Percentiles rank a stretch among this genome's conserved stretches.
Evolutionary conservation across 2,888 invertebrate genomes (phyloP).

Genomic region (Thereva unica): DNA sequence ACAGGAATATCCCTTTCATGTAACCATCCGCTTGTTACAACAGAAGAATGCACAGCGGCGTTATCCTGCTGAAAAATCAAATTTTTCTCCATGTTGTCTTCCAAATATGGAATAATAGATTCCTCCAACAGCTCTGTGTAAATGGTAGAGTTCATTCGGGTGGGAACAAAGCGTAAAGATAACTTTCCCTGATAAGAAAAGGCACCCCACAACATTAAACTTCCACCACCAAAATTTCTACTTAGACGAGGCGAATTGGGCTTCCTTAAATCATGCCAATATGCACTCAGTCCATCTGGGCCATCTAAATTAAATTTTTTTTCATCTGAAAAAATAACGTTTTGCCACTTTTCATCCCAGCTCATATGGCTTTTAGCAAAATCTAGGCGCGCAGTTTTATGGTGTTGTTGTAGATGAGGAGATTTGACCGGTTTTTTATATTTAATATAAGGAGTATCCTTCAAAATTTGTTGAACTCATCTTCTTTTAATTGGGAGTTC

Average conservation of each 20-base stretch:
- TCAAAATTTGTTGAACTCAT: conserved; percentile 6
- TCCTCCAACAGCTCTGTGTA: conserved; percentile 15
- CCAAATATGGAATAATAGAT: conserved; percentile 17
- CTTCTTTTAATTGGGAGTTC: conserved; percentile 6
- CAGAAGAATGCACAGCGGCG: conserved; percentile 17
- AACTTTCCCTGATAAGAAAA: conserved; percentile 2
- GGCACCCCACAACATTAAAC: conserved; percentile 18
- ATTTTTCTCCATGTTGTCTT: conserved; percentile 8
- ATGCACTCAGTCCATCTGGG: too few relatives aligned
- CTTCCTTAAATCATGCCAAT: conserved; percentile 8
- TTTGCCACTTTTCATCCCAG: background rate
- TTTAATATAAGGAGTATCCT: background rate
- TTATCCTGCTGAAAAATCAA: conserved; percentile 25
- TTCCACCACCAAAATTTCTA: conserved; percentile 19
- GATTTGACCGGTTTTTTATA: background rate
- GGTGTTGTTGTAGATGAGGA: background rate
- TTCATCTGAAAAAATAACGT: background rate
- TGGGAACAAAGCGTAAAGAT: conserved; percentile 10
- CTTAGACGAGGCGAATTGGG: too few relatives aligned
- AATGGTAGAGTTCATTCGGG: conserved; percentile 3
- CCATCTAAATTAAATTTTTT: conserved; percentile 6
- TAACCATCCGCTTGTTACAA: conserved; percentile 1
- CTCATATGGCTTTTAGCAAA: conserved; percentile 1
- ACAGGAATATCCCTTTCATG: conserved; percentile 12
- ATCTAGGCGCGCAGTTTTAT: conserved; percentile 1